phyloP scores from a whole-genome alignment of 2,113 vertebrate genomes.

The Antidorcas marsupialis region DNA sequence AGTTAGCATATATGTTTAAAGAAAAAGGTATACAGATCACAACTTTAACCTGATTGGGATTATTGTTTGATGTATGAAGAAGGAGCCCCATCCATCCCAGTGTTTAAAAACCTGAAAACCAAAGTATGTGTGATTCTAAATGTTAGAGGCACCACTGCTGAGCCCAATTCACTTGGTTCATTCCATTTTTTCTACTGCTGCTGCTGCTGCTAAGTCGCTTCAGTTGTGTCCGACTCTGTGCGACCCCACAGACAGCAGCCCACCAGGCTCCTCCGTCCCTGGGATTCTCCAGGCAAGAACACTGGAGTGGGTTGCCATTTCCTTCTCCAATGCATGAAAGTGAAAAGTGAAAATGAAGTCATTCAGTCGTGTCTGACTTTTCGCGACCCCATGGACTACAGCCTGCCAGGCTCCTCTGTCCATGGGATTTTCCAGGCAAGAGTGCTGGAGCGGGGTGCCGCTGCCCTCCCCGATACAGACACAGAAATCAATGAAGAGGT shows the following conservation, averaged over 20 bases:
- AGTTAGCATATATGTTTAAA: neutral
- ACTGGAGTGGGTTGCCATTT: no score
- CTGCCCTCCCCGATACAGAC: neutral
- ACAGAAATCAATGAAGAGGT: neutral
- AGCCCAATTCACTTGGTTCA: neutral
- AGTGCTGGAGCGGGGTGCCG: no score
- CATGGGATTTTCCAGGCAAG: no score
- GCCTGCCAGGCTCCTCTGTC: fast-evolving
- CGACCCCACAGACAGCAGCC: no score
- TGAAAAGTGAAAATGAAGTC: no score
- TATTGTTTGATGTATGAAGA: neutral
- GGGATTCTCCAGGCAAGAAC: no score
- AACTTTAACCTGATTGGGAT: neutral
- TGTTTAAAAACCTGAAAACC: neutral
- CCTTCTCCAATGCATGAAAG: no score
- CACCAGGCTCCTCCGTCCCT: no score
- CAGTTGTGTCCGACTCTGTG: no score
- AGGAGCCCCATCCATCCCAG: neutral
- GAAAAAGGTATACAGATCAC: neutral
- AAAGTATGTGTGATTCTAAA: neutral
- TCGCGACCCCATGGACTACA: no score
- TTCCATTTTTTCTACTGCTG: neutral
- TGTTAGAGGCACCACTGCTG: neutral
- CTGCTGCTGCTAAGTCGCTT: no score
- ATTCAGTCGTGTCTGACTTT: no score